Conservation (phyloP, 2,797 vertebrate genomes). For the Aythya fuligula region DNA sequence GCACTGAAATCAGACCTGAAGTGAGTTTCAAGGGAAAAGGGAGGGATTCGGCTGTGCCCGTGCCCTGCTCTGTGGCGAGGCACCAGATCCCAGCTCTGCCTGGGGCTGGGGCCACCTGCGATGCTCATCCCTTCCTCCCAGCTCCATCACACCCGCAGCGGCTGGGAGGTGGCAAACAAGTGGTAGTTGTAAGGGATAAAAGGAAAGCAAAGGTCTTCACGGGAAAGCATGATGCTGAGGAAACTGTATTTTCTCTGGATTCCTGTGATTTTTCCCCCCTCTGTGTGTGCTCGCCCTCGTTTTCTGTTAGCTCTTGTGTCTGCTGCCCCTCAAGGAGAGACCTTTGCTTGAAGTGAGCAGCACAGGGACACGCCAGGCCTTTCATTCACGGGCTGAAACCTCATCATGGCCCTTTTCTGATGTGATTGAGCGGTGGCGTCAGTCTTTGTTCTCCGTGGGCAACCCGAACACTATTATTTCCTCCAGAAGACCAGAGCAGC, state of each 20-base stretch:
- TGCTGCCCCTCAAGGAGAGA: too few species aligned
- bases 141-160: not conserved
- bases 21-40: not conserved
- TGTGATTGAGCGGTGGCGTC: too few species aligned
- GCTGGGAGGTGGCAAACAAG: not conserved
- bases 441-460: too few species aligned
- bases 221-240: not conserved
- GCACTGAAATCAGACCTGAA: conserved; percentile 10
- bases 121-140: not conserved
- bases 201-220: not conserved
- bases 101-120: fast-evolving
- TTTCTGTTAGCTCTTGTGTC: too few species aligned
- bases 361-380: not conserved
- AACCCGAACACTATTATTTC: too few species aligned
- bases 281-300: too few species aligned
- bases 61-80: not conserved
- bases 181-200: not conserved
- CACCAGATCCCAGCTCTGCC: not conserved
- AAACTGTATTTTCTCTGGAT: too few species aligned
- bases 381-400: not conserved
- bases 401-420: not conserved
- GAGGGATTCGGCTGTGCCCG: not conserved
- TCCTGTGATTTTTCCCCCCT: too few species aligned
- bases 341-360: not conserved
- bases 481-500: too few species aligned